phyloP scores from a whole-genome alignment of 1,140 invertebrate species.

The Drosophila virilis region DNA sequence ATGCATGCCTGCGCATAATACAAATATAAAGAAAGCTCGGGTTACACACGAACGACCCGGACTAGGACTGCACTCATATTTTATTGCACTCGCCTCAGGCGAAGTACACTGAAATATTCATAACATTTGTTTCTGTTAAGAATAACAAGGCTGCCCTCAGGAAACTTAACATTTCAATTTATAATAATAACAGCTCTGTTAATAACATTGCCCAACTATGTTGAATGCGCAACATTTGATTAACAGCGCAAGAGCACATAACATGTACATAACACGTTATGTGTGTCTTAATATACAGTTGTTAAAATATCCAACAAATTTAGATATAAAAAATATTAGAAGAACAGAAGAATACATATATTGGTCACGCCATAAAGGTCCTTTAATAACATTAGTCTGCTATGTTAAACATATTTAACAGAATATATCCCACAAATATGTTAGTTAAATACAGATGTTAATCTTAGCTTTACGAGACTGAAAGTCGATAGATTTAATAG shows the following conservation, averaged over 20 bases:
- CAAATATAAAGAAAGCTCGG: slow-evolving; percentile 75
- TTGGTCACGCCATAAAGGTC: no score
- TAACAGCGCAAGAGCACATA: neutral
- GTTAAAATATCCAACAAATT: neutral
- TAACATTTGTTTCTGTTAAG: slow-evolving; percentile 8
- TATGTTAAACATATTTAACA: no score
- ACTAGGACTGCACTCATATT: slow-evolving; percentile 68
- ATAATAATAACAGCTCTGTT: neutral
- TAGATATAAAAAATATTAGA: neutral
- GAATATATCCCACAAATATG: no score
- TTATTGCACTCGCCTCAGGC: slow-evolving; percentile 40
- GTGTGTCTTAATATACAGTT: neutral
- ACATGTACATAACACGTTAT: neutral
- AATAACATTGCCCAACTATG: neutral
- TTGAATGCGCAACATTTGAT: neutral
- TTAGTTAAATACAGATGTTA: no score
- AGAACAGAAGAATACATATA: no score
- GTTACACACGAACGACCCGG: slow-evolving; percentile 68
- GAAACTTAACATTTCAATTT: neutral
- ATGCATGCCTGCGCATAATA: slow-evolving; percentile 79
- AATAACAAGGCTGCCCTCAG: neutral
- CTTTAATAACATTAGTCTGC: no score
- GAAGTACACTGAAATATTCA: slow-evolving; percentile 3
- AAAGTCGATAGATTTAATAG: no score
- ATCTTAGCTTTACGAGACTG: no score